Percentiles rank a stretch among this genome's conserved stretches.
Evolutionary conservation across 2,113 vertebrate species (phyloP).

Genomic region (Nerophis ophidion): DNA sequence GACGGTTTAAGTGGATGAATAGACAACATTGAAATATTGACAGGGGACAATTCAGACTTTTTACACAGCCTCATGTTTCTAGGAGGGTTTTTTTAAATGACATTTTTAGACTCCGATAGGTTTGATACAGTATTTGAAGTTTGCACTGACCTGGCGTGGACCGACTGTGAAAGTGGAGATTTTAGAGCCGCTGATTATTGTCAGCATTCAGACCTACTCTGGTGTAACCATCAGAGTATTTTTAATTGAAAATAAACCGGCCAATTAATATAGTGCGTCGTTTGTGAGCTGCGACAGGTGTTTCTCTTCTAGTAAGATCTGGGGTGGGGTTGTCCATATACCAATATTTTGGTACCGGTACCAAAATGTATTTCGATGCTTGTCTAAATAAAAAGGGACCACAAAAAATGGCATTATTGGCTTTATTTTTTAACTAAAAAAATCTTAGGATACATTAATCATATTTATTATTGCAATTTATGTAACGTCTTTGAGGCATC

Average conservation of each 20-base stretch:
- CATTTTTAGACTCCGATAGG: slow-evolving; percentile 25
- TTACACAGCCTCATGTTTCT: not conserved
- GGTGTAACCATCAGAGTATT: slow-evolving; percentile 12
- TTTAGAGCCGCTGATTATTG: slow-evolving; percentile 22
- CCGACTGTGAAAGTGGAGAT: slow-evolving; percentile 36
- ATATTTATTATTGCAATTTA: too few relatives aligned
- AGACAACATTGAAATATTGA: slow-evolving; percentile 10
- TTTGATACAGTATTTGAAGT: slow-evolving; percentile 18
- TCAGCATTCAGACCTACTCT: slow-evolving; percentile 16
- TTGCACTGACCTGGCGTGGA: slow-evolving; percentile 19
- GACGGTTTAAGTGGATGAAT: slow-evolving; percentile 16
- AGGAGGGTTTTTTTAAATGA: slow-evolving; percentile 10
- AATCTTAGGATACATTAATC: too few relatives aligned
- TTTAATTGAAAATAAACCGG: slow-evolving; percentile 16
- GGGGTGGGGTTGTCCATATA: slow-evolving; percentile 1
- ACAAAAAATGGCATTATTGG: too few relatives aligned
- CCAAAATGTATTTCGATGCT: too few relatives aligned
- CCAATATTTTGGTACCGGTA: too few relatives aligned
- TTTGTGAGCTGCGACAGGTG: not conserved
- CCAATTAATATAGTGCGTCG: not conserved
- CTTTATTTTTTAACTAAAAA: too few relatives aligned
- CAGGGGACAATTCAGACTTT: slow-evolving; percentile 11
- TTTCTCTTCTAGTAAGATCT: slow-evolving; percentile 14
- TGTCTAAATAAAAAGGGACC: too few relatives aligned
- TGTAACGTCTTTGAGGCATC: too few relatives aligned